These are phyloP conservation scores for Xenus cinereus DNA, from an alignment of 2,113 vertebrate genomes.

Conservation along the genomic window DNA sequence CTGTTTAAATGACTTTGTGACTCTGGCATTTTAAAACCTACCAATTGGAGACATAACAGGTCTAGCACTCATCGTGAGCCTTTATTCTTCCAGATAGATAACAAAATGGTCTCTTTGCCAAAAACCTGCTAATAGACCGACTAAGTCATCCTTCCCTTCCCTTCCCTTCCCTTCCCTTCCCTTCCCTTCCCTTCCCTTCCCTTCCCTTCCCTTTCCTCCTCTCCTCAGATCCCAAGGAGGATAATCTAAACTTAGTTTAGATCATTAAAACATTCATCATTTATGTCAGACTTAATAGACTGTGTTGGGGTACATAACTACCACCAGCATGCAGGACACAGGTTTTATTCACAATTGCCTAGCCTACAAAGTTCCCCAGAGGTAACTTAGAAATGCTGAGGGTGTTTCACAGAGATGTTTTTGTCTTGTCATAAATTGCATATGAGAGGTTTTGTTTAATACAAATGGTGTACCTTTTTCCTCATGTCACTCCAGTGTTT, in stretches of 20 bases:
- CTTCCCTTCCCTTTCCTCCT: no score
- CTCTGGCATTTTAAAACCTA: background rate
- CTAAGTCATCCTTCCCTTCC: background rate
- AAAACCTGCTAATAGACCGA: background rate
- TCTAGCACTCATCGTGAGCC: background rate
- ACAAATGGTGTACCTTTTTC: background rate
- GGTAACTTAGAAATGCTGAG: background rate
- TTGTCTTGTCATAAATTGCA: background rate
- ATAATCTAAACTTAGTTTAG: background rate
- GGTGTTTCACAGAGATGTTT: background rate
- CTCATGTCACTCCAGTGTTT: background rate
- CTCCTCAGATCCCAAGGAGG: background rate
- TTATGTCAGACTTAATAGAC: background rate
- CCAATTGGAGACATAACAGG: background rate
- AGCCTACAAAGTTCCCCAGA: background rate
- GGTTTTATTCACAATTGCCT: background rate
- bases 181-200: no score
- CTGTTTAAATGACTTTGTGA: background rate
- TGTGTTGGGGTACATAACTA: background rate
- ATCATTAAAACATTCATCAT: background rate
- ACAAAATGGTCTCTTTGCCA: background rate
- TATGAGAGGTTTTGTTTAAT: background rate
- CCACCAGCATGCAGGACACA: background rate
- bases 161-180: no score
- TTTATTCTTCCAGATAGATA: background rate